These are phyloP conservation scores for Rhizomys pruinosus DNA, from an alignment of 2,113 vertebrate species.

Conservation along the genomic window DNA sequence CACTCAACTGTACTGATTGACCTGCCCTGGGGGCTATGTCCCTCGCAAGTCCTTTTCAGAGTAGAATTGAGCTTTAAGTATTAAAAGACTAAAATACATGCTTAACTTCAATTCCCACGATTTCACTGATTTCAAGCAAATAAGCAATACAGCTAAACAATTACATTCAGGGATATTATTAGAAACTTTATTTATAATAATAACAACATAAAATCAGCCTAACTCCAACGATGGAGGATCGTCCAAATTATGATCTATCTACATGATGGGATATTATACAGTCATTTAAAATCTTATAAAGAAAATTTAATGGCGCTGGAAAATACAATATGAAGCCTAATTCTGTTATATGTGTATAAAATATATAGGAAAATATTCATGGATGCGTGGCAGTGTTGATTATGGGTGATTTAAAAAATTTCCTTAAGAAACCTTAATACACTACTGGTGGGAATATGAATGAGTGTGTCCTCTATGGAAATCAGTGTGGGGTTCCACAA, in stretches of 20 bases:
- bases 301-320: neutral
- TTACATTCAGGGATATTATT: constrained; percentile 10
- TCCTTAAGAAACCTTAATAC: neutral
- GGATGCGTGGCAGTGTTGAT: constrained; percentile 8
- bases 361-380: neutral
- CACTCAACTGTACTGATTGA: accelerated
- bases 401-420: neutral
- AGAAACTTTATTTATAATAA: constrained; percentile 21
- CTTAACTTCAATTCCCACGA: neutral
- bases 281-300: constrained; percentile 35
- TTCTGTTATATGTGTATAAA: constrained; percentile 4
- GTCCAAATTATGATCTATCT: neutral
- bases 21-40: neutral
- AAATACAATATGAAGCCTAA: constrained; percentile 5
- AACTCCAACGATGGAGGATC: neutral
- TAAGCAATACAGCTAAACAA: neutral
- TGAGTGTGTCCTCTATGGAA: neutral
- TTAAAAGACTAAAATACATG: neutral
- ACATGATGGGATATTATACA: neutral
- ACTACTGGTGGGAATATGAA: neutral
- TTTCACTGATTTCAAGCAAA: neutral
- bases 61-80: neutral
- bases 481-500: neutral
- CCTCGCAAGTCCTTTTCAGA: neutral
- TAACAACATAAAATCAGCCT: constrained; percentile 16